Conservation (phyloP, 2,113 vertebrate species). For the Poecile atricapillus region DNA sequence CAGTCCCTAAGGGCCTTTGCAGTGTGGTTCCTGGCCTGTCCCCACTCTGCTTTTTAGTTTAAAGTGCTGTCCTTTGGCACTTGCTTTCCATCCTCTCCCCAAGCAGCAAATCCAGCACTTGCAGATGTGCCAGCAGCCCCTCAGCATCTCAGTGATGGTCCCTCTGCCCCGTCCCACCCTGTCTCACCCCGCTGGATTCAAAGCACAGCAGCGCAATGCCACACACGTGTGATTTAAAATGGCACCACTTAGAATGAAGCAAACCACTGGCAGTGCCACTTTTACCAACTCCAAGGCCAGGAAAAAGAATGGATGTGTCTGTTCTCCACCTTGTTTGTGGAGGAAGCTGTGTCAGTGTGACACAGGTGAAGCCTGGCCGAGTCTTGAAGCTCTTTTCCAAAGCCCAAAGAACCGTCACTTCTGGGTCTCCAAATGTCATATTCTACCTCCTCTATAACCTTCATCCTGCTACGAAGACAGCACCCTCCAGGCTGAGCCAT, state of each 20-base stretch:
- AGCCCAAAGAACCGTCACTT: not conserved
- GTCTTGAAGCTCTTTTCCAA: not conserved
- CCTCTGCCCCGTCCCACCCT: accelerated
- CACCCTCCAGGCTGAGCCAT: not conserved
- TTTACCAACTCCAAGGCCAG: not conserved
- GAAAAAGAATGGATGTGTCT: not conserved
- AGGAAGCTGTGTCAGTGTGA: not conserved
- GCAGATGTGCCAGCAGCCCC: not conserved
- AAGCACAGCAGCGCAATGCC: not conserved
- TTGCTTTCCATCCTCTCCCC: not conserved
- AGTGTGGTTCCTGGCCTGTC: not conserved
- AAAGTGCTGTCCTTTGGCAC: not conserved
- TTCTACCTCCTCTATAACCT: not conserved
- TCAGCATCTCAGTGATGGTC: not conserved
- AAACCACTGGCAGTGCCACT: not conserved
- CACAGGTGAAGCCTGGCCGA: not conserved
- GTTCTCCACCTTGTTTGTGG: not conserved
- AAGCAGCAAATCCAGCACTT: not conserved
- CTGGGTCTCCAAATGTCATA: not conserved
- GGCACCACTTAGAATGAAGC: accelerated
- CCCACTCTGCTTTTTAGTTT: not conserved
- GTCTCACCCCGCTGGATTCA: not conserved
- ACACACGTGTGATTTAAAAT: not conserved
- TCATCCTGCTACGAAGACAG: not conserved
- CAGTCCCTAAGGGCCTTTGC: not conserved